Conservation (phyloP, 2,113 vertebrate species). For the Psittacula cyanocephala region DNA sequence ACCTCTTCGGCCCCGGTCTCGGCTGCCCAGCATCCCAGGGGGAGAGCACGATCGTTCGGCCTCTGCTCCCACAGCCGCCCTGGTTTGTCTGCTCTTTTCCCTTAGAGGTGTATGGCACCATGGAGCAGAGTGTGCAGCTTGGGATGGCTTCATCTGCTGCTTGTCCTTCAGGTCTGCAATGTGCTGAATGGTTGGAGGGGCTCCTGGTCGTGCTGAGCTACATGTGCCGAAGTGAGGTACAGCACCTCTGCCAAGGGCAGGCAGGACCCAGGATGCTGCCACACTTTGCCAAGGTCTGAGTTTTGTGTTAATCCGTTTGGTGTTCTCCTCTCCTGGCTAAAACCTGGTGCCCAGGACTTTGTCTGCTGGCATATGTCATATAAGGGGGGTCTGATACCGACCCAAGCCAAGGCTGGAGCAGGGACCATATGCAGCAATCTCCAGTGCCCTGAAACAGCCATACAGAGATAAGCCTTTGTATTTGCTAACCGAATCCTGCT, state of each 20-base stretch:
- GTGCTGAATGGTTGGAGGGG: not conserved
- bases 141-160: not conserved
- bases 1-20: too few relatives aligned
- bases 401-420: not conserved
- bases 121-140: not conserved
- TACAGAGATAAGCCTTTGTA: rapidly evolving
- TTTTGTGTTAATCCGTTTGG: not conserved
- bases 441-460: not conserved
- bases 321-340: not conserved
- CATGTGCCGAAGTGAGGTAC: not conserved
- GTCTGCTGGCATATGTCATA: not conserved
- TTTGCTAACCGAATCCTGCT: not conserved
- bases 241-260: not conserved
- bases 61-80: too few relatives aligned
- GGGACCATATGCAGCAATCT: not conserved
- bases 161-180: not conserved
- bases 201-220: not conserved
- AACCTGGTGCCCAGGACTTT: not conserved
- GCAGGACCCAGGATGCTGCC: not conserved
- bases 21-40: too few relatives aligned
- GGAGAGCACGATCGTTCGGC: too few relatives aligned
- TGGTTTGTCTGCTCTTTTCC: not conserved
- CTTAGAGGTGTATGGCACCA: not conserved
- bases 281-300: not conserved
- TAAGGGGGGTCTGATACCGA: not conserved